Base-by-base conservation (phyloP, 2,113 vertebrate genomes). In the Actinemys pallida region DNA sequence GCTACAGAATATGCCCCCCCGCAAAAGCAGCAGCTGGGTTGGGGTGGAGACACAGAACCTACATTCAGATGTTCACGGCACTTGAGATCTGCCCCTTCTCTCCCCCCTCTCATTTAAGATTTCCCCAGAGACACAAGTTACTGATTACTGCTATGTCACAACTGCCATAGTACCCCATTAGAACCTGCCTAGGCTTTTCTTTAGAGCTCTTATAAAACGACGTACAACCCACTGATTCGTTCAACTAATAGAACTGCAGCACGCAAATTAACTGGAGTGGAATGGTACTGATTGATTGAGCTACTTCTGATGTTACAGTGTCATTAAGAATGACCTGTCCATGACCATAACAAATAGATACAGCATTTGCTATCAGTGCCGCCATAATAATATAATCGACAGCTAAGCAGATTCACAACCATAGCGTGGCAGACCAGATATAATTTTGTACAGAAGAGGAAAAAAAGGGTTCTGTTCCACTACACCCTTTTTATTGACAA, bases 401-500 rank as follows among this genome's bases (percentile, higher is more conserved):
- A 78, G 12, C 17, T 56, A 24, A 42, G 7, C 81, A 57, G 39
- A 53, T 5, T 27, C 22, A 20, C 20, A 62, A 80, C 87, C 6
- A 91, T 45, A 87, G 45, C 3, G 19, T 19, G 82, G 79, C 22
- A 45, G 53, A 17, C 76, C 8, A 87, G 19, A 72, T 6, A 39
- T 2, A n/a, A 57, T 17, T 45, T 90, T 49, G 0, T 49, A 39
- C 3, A 42, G 49, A 85, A 65, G 88, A 39, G 89, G 0, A 0
- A 0, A 0, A 91, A 81, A 25, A 3, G 7, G 2, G 91, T 57
- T 90, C 75, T 87, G 93, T 80, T 94, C 94, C 85, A 83, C 91
- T 90, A 86, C 50, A 93, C 11, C 62, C 59, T 91, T 94, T 98
- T 98, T 96, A 98, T 97, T 96, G 35, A 91, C 53, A 86, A 95